Evolutionary conservation across 2,797 vertebrate genomes (phyloP), one percentile per base, ranked within the genome.

Genomic region (Pangasius mekongensis): DNA sequence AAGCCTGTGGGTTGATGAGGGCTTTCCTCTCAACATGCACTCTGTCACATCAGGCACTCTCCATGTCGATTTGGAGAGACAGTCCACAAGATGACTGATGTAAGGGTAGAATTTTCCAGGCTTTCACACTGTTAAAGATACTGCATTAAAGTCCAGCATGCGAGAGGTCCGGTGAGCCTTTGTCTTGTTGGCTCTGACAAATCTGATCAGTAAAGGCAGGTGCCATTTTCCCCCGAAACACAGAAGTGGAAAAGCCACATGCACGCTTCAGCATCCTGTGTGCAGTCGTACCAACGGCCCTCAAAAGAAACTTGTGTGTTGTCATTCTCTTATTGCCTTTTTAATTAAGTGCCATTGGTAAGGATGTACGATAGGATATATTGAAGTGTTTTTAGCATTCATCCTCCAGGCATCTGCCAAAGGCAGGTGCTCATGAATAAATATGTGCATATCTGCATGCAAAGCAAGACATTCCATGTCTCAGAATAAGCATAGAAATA

Each of bases 391-490:
- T 87, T 87, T 71, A 49, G 60, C 67, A 82, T 49, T 52, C 56
- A 64, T 86, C 33, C 83, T 62, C 67, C 54, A 85, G 43, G 73
- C 74, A 71, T 86, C 52, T n/a, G 6, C 39, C 36, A 83, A 86
- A 85, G 90, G 87, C 94, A 94, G 94, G 94, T 94, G 93, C 92
- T 95, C 92, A 94, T 95, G 93, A 95, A 95, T 95, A 95, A 93
- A 91, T 92, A 94, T 94, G 84, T 13, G 22, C 36, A 67, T 87
- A 67, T 87, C 86, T 88, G 86, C 73, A 89, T 89, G 85, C 20
- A 36, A 86, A 78, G 77, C 49, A 87, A 85, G 84, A 84, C 58
- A 30, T 76, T 33, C 33, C 22, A 52, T 24, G 5, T 69, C 58
- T 89, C 36, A 13, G 20, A 90, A 84, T 89, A 89, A 84, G 76